Evolutionary conservation across 92 coral and sea anemone genomes (phyloP), one percentile per base, ranked within the genome.

Genomic region (Epizoanthus fatuus): DNA sequence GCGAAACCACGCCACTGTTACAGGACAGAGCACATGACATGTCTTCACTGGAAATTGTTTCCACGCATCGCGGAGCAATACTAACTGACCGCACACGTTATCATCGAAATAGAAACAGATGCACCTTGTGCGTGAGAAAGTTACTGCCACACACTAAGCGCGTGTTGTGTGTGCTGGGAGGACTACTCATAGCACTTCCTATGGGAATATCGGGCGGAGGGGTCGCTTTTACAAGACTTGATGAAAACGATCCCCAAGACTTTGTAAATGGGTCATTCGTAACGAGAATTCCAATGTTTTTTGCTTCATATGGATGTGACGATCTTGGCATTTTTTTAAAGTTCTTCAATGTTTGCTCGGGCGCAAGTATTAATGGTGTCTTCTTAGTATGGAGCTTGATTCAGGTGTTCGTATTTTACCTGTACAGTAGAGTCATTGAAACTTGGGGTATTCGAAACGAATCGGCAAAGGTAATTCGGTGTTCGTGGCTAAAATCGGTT

Each of bases 151-250:
- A n/a, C n/a, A n/a, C 25, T 22, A 22, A 22, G 25, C 25, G 0
- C 25, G 25, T 22, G 25, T 22, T 22, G 25, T 22, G 25, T 22
- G 25, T 22, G 25, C 25, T 22, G 25, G 25, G 25, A 22, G 25
- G 25, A 22, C 25, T 22, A 22, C 25, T 71, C 15, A 29, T 52
- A 15, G 40, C 86, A 3, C 72, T 79, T 79, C 86, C 25, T 22
- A 22, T 86, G 11, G 90, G 81, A 25, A 69, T 79, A 35, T 79
- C 90, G 25, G 35, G 60, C 39, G 90, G 90, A 37, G 90, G 90
- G 1, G 38, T 49, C 37, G 63, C 86, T 4, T 86, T 86, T 70
- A 45, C 70, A 5, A 45, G 90, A 79, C 59, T 86, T 40, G 90
- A 86, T 69, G 67, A 75, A 64, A 73, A 73, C 35, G 79, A 73